These are phyloP conservation scores for Arge pagana DNA, from an alignment of 2,888 invertebrate genomes.

Conservation along the genomic window DNA sequence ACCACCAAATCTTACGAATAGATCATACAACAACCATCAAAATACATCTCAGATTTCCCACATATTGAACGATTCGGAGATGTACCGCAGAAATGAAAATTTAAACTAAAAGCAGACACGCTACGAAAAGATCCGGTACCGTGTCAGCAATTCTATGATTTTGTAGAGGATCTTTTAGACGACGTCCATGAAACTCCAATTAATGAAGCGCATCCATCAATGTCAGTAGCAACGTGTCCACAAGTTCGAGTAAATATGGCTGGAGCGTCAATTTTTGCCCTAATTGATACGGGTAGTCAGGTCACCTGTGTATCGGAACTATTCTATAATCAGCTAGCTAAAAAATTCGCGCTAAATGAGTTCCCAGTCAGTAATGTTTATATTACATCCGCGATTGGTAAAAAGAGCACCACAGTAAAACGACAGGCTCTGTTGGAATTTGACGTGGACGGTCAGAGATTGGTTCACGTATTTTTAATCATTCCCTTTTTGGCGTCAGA, in stretches of 20 bases:
- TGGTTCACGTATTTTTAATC: constrained; percentile 23
- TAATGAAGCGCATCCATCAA: too few species aligned
- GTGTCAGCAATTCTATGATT: constrained; percentile 11
- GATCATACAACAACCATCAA: neutral
- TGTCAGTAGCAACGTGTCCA: neutral
- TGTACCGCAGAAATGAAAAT: neutral
- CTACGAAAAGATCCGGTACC: constrained; percentile 13
- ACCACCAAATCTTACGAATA: neutral
- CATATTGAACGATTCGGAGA: neutral
- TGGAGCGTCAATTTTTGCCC: neutral
- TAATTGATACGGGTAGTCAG: constrained; percentile 28
- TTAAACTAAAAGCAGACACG: constrained; percentile 8
- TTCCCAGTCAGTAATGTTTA: constrained; percentile 25
- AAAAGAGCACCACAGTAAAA: constrained; percentile 9
- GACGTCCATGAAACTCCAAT: constrained; percentile 7
- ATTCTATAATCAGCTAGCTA: constrained; percentile 14
- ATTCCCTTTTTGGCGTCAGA: constrained; percentile 25
- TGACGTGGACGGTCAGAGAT: neutral
- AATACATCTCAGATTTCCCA: neutral
- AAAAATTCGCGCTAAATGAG: constrained; percentile 7
- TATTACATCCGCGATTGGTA: constrained; percentile 22
- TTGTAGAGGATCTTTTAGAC: constrained; percentile 18
- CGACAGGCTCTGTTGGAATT: constrained; percentile 22
- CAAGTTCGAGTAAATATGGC: neutral
- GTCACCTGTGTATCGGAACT: constrained; percentile 23